Base-by-base conservation (phyloP, 2,797 vertebrate genomes). In the Melanogrammus aeglefinus region DNA sequence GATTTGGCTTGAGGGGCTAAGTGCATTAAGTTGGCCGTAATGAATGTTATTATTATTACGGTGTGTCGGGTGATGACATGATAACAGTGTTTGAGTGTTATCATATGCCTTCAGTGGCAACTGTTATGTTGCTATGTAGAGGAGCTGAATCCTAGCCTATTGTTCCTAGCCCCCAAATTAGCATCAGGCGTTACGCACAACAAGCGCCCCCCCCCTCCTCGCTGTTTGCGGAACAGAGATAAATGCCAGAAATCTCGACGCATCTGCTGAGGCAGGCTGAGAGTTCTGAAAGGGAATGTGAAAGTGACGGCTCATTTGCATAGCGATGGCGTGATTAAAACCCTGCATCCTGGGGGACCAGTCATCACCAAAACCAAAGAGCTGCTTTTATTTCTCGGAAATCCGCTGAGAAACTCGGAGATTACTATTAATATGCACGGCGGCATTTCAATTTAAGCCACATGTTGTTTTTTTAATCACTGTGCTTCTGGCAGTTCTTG, bases 281-380 rank as follows among this genome's bases (percentile, higher is more conserved):
- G 16, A 33, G 24, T 24, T 21, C 21, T 38, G 66, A 72, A 70
- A 70, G 35, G 71, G 79, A 80, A 77, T 75, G 74, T 38, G 66
- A 72, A 70, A 70, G 35, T 74, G 80, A 80, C 79, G 75, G 74
- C 2, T 73, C 8, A 80, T 85, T 84, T 79, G 71, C 77, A 85
- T 57, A 63, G 38, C 27, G 31, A 21, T 36, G 63, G 33, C 24
- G 29, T 31, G 78, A 78, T 79, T 77, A 79, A 79, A 79, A 44
- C 27, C 10, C 36, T 3, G 41, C 24, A 74, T 74, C 39, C 39
- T 21, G 35, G 36, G 47, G 69, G 39, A 29, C 33, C 41, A 73
- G 72, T 24, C 36, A 71, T 35, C 38, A 31, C 44, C 66, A 39
- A 44, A 63, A 36, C 12, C 51, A n/a, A 74, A 72, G 75, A 33